Evolutionary conservation across 2,888 invertebrate genomes (phyloP).

Genomic region (Melipona beecheii): DNA sequence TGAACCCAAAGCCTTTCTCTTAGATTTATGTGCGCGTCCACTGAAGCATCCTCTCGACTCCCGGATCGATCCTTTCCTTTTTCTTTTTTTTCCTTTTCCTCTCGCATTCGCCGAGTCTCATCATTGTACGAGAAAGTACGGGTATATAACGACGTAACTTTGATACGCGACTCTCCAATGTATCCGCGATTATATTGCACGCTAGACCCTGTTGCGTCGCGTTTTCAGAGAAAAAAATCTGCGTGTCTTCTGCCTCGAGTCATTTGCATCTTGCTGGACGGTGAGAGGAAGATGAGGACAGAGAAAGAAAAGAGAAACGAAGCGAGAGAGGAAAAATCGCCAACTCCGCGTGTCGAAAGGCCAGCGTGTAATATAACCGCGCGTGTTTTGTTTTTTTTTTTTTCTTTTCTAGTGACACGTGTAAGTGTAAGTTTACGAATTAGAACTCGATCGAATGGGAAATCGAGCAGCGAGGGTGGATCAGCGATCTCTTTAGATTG

Average conservation of each 20-base stretch:
- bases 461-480: slow-evolving; percentile 43
- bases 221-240: neutral
- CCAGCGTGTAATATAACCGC: slow-evolving; percentile 10
- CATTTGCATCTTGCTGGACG: neutral
- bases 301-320: neutral
- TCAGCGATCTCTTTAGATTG: slow-evolving; percentile 61
- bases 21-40: slow-evolving; percentile 69
- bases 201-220: neutral
- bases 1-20: slow-evolving; percentile 74
- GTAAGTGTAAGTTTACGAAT: slow-evolving; percentile 5
- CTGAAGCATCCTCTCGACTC: slow-evolving; percentile 46
- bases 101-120: slow-evolving; percentile 21
- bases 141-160: slow-evolving; percentile 45
- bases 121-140: slow-evolving; percentile 36
- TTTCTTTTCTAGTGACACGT: neutral
- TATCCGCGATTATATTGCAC: slow-evolving; percentile 19
- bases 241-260: neutral
- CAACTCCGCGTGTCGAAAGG: no score
- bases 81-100: neutral
- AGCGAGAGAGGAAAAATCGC: neutral
- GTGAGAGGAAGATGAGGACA: no score
- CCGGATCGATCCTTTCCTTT: slow-evolving; percentile 37
- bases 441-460: slow-evolving; percentile 44
- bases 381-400: neutral
- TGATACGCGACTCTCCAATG: slow-evolving; percentile 11